phyloP scores from a whole-genome alignment of 2,888 invertebrate species.

The Ochropleura plecta region DNA sequence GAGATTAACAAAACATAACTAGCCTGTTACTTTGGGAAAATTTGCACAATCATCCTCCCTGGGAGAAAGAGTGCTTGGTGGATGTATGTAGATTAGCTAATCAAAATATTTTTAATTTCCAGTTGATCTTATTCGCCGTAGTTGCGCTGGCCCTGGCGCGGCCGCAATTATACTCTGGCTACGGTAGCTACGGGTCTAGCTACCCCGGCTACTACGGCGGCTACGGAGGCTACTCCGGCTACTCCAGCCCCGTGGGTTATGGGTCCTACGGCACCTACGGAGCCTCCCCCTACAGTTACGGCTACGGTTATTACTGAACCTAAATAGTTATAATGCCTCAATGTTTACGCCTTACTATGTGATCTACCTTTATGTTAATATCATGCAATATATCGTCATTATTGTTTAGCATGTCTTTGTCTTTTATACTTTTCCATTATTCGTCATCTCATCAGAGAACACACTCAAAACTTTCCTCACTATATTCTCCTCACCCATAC shows the following conservation, averaged over 20 bases:
- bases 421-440: too few species aligned
- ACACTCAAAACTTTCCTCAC: too few species aligned
- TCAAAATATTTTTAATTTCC: constrained; percentile 64
- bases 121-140: constrained; percentile 86
- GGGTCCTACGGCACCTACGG: constrained; percentile 79
- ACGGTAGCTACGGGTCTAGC: constrained; percentile 77
- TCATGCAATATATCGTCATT: constrained; percentile 57
- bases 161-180: constrained; percentile 83
- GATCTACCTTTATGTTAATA: constrained; percentile 55
- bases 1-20: too few species aligned
- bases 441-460: too few species aligned
- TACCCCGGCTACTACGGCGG: constrained; percentile 83
- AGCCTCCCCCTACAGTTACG: constrained; percentile 80
- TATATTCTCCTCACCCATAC: too few species aligned
- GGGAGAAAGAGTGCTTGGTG: too few species aligned
- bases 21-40: too few species aligned
- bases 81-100: too few species aligned
- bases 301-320: constrained; percentile 81
- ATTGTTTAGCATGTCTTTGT: too few species aligned
- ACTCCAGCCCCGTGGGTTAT: constrained; percentile 80
- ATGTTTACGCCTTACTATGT: constrained; percentile 54
- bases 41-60: too few species aligned
- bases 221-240: constrained; percentile 84
- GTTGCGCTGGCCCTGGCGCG: constrained; percentile 87
- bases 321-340: constrained; percentile 28